Evolutionary conservation across 2,113 vertebrate genomes (phyloP), one percentile per base, ranked within the genome.

Genomic region (Stercorarius parasiticus): DNA sequence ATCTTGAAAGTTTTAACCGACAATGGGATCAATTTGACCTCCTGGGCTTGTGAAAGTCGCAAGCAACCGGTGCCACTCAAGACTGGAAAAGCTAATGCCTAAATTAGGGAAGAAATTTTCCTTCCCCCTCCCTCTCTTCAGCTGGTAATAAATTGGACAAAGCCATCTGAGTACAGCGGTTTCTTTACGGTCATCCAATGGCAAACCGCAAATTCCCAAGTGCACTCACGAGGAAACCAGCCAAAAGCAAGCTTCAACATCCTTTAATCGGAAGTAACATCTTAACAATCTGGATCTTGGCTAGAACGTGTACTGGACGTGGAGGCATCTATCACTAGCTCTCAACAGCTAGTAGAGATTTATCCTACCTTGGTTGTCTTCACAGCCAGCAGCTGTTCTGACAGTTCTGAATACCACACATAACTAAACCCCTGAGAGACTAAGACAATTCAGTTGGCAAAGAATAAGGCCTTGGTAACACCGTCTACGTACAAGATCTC

Each of bases 41-140:
- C 62, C 53, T 12, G 56, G 25, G 30, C 5, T 67, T 90, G 26
- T 36, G n/a, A 15, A 74, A 87, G 77, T 53, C 72, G 50, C 25
- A 58, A 73, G 20, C 19, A 83, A 36, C 13, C 27, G 27, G 25
- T 88, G 69, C 58, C 62, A 85, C 50, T 50, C 22, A 16, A 81
- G 72, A 66, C 40, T 73, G 42, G 59, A 81, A 86, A 90, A 92
- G 43, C 18, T 61, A 78, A 92, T 88, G 86, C 36, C 92, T 86
- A 88, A 96, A 96, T 93, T 88, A 93, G 89, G 91, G 43, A 91
- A 94, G 69, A 89, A 87, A n/a, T 76, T 49, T 76, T 69, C 52
- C 53, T 52, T 52, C 61, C 66, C 70, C 49, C 61, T 95, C 84
- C 81, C 36, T 43, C 58, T 84, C 81, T 62, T 73, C 78, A 53